Conservation (phyloP, 2,797 vertebrate genomes). For the Onychomys torridus region DNA sequence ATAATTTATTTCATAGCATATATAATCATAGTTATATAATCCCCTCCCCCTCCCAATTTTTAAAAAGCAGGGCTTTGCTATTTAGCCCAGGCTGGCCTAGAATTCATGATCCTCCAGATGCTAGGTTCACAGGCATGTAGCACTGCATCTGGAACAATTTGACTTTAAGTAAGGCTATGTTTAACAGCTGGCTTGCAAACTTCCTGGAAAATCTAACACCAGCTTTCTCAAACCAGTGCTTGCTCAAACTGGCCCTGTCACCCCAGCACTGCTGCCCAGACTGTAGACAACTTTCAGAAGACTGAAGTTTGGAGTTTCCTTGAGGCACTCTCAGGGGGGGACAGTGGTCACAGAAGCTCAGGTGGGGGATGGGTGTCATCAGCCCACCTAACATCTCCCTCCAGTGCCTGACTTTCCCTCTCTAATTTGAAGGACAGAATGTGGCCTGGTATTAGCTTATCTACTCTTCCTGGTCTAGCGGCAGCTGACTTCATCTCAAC, state of each 20-base stretch:
- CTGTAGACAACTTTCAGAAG: fast-evolving
- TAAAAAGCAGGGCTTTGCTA: background rate
- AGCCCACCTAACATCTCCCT: background rate
- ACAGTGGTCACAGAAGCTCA: background rate
- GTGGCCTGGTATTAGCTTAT: background rate
- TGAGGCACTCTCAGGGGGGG: background rate
- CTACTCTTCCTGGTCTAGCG: background rate
- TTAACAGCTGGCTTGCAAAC: background rate
- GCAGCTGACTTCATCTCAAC: background rate
- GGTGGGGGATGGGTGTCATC: background rate
- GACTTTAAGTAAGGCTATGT: background rate
- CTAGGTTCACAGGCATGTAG: background rate
- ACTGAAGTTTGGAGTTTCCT: background rate
- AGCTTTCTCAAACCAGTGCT: background rate
- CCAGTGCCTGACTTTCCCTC: background rate
- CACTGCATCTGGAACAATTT: background rate
- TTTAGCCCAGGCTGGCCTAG: background rate
- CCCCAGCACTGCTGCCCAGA: fast-evolving
- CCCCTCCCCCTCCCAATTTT: background rate
- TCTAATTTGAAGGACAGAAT: fast-evolving
- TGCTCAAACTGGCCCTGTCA: background rate
- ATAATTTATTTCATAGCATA: background rate
- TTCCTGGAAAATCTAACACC: background rate
- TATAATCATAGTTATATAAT: background rate
- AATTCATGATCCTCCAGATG: background rate